A percentile compares a stretch with the other conserved stretches of the same genome.
Evolutionary conservation across 2,888 invertebrate genomes (phyloP).

Genomic region (Scaptodrosophila latifasciaeformis): DNA sequence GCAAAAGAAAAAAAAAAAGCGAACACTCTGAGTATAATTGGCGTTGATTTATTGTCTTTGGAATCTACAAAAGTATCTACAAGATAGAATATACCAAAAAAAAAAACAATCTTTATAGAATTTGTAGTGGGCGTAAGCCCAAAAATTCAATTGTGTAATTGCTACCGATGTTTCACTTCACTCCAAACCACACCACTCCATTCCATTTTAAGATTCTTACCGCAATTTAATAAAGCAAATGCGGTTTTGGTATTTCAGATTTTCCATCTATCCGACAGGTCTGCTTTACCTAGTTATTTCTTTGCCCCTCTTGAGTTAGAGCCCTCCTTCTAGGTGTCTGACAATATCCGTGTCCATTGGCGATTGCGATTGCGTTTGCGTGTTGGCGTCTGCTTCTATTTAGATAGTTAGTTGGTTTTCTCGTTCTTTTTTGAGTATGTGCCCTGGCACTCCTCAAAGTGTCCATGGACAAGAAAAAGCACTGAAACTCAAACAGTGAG

Average conservation of each 20-base stretch:
- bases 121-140: slow-evolving; percentile 37
- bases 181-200: background rate
- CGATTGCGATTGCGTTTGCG: background rate
- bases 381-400: slow-evolving; percentile 32
- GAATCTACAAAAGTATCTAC: too few relatives aligned
- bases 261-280: too few relatives aligned
- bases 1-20: background rate
- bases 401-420: slow-evolving; percentile 48
- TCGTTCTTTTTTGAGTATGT: slow-evolving; percentile 9
- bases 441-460: slow-evolving; percentile 48
- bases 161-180: slow-evolving; percentile 6
- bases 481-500: too few relatives aligned
- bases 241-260: slow-evolving; percentile 33
- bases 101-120: too few relatives aligned
- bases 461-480: slow-evolving; percentile 17
- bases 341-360: too few relatives aligned
- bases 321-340: too few relatives aligned
- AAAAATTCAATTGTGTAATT: slow-evolving; percentile 58
- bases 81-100: too few relatives aligned
- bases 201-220: slow-evolving; percentile 4
- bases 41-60: background rate
- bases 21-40: background rate
- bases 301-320: too few relatives aligned
- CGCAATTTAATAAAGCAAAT: slow-evolving; percentile 43
- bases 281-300: background rate